Evolutionary conservation across 2,888 invertebrate genomes (phyloP), one percentile per base, ranked within the genome.

Genomic region (Idaea dimidiata): DNA sequence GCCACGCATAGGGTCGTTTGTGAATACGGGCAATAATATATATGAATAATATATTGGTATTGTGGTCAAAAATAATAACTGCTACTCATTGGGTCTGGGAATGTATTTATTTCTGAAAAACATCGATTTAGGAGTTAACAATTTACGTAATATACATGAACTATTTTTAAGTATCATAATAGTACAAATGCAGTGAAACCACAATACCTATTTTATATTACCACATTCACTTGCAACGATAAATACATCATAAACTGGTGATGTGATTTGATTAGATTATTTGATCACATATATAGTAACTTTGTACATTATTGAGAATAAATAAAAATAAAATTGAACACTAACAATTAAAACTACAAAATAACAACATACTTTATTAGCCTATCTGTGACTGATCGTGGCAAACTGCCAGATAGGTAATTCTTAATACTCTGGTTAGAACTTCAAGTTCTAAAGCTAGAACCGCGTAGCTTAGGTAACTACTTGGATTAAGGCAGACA

Each of bases 351-450:
- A 7, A 17, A 31, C 58, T 61, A 55, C 16, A 17, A 24, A n/a
- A 24, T 24, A 24, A 24, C 24, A 43, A 43, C 43, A 43, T 43
- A 43, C 10, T 10, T 43, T 31, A 71, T 14, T 14, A 43, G 43
- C 43, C 2, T 43, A 43, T 14, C 43, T 43, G 43, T 43, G 43
- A 43, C 43, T 8, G 14, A 43, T 43, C 43, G 43, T 43, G 10
- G 1, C 43, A 14, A 43, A 43, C 8, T 43, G 43, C 43, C 43
- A 43, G 14, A 43, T 43, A 43, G 43, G 8, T 43, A 43, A 24
- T 24, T 24, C 24, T 24, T 24, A 24, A 24, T 24, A 24, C 24
- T 24, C 24, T 24, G 24, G 24, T 24, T 24, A 24, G 24, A 24
- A 24, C 24, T 24, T 24, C 24, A 24, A 24, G 5, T 24, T 24